Base-by-base conservation (phyloP, 2,113 vertebrate genomes). In the Rhinoptilus africanus region DNA sequence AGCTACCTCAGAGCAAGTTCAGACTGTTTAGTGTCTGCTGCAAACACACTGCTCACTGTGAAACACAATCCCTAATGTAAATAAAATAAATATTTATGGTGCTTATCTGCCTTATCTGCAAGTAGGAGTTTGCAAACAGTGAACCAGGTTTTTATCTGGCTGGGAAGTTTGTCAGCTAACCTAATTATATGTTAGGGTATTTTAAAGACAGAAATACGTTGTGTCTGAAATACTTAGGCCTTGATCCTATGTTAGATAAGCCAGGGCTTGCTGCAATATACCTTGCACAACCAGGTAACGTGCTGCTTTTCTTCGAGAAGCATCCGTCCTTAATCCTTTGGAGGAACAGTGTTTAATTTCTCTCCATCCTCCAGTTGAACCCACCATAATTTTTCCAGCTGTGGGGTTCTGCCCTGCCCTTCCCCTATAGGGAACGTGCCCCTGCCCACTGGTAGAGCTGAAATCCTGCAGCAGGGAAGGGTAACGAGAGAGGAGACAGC, bases 71-170 rank as follows among this genome's bases (percentile, higher is more conserved):
- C 89, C 62, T 92, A 94, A 89, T 88, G 91, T 93, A 96, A 95
- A 95, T 93, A 88, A 97, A 97, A 95, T 89, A 90, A 96, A 91
- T 90, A 90, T 96, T 96, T 96, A 93, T 83, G 77, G 60, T 92
- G 69, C 80, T 91, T 95, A 96, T 92, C 97, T 90, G 51, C 60
- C 43, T 92, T 92, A 96, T 95, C 89, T 93, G 71, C 51, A 93
- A 94, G 78, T 95, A 79, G 78, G 94, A 93, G 75, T 88, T 94
- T 77, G 89, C 87, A 88, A 93, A 92, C 75, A 85, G 88, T 50
- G 88, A 97, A 96, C 84, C 76, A 89, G 68, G 77, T 89, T 96
- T 97, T 97, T 96, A 96, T 95, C 96, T 93, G 35, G 35, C 5
- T 24, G 92, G 79, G 95, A 94, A 95, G 93, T 94, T 96, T 95